phyloP scores from a whole-genome alignment of 2,797 vertebrate genomes.

The Pangasius larnaudii region DNA sequence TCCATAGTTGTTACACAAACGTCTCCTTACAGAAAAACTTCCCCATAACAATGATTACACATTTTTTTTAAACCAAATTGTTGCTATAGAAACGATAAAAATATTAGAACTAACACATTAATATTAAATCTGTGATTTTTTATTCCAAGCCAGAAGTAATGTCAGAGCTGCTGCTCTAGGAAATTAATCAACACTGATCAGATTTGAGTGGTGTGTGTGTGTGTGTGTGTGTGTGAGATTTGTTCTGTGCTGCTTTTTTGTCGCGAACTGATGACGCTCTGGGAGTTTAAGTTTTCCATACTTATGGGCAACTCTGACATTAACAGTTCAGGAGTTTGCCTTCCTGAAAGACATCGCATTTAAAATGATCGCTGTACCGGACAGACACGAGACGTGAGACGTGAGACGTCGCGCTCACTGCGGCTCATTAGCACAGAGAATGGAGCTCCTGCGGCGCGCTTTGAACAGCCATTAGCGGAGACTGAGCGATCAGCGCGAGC shows the following conservation, averaged over 20 bases:
- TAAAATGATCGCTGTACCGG: not conserved
- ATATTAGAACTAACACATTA: not conserved
- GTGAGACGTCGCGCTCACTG: not conserved
- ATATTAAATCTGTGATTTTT: too few species aligned
- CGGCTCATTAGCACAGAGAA: not conserved
- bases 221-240: too few species aligned
- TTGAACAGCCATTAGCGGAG: conserved; percentile 12
- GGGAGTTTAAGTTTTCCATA: not conserved
- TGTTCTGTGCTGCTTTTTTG: not conserved
- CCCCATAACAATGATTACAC: not conserved
- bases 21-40: not conserved
- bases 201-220: too few species aligned
- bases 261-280: not conserved
- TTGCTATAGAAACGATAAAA: not conserved
- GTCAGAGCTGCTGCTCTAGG: not conserved
- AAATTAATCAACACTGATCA: not conserved
- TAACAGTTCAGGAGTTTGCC: not conserved
- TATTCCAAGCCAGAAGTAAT: too few species aligned
- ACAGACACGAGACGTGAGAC: conserved; percentile 1
- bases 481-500: conserved; percentile 1
- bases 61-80: not conserved
- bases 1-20: not conserved
- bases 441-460: conserved; percentile 9
- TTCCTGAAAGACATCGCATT: not conserved
- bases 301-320: too few species aligned